A percentile compares a stretch with the other conserved stretches of the same genome.
Conservation (phyloP, 2,888 invertebrate species). For the Eurois occulta region DNA sequence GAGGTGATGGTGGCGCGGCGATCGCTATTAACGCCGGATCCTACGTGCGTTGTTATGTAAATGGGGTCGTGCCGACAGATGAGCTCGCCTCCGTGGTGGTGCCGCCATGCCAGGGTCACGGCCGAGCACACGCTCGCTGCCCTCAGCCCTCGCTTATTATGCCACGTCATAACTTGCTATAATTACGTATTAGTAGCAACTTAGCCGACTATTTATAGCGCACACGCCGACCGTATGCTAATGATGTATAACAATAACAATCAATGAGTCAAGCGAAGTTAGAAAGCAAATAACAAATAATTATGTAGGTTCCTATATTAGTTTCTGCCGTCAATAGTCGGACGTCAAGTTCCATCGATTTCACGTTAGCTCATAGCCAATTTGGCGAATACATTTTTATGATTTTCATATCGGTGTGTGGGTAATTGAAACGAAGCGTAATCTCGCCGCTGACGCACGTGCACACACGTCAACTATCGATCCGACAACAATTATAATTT, state of each 20-base stretch:
- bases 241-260: constrained; percentile 52
- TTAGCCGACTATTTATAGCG: constrained; percentile 56
- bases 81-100: constrained; percentile 64
- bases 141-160: constrained; percentile 65
- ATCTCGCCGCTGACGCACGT: constrained; percentile 81
- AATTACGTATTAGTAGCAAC: constrained; percentile 61
- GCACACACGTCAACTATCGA: constrained; percentile 73
- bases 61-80: constrained; percentile 73
- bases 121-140: constrained; percentile 72
- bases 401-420: constrained; percentile 78
- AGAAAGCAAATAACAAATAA: constrained; percentile 40
- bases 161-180: constrained; percentile 65
- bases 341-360: constrained; percentile 59
- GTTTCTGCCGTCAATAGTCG: constrained; percentile 61
- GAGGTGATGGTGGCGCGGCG: constrained; percentile 73
- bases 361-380: constrained; percentile 74
- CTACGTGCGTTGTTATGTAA: constrained; percentile 83
- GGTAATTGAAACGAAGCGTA: constrained; percentile 78
- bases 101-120: constrained; percentile 71
- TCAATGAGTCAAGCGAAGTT: constrained; percentile 36
- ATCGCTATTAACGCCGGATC: constrained; percentile 75
- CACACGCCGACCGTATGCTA: constrained; percentile 46
- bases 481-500: constrained; percentile 74
- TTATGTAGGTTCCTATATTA: constrained; percentile 13
- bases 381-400: constrained; percentile 79